Evolutionary conservation across 2,113 vertebrate species (phyloP), one percentile per base, ranked within the genome.

Genomic region (Ahaetulla prasina): DNA sequence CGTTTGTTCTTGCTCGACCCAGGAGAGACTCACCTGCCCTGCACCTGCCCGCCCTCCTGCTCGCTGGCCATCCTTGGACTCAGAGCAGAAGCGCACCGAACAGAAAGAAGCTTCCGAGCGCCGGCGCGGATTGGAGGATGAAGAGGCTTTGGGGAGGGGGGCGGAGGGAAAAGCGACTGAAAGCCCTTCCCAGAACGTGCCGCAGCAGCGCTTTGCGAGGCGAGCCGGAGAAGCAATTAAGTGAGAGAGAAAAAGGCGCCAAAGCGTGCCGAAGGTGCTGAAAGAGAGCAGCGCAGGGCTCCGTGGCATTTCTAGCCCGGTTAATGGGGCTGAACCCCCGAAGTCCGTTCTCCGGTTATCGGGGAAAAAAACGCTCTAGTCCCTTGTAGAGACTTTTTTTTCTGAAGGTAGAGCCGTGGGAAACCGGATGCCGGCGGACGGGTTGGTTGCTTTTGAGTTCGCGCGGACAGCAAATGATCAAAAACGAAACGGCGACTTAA

Each of bases 1-100:
- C 8, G 16, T 39, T 39, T 1, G 30, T n/a, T 35, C 30, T 16
- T 39, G 3, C 35, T 39, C 30, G 35, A 9, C 3, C 18, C 35
- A 9, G 8, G 35, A 10, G 35, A 12, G 39, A 16, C 95, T 93
- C 86, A 95, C 94, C 95, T 94, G 94, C 90, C 84, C 60, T 74
- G 86, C 90, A 30, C 89, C 88, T 87, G 53, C 87, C 23, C 39
- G 30, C 68, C 3, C 60, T 50, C 74, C 20, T 20, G 85, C 45
- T 87, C 47, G 90, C 80, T 25, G 74, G 57, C 94, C 94, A 94
- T 94, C 53, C 60, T 60, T 89, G 39, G 30, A 10, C 25, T 89
- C 52, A 3, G 27, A 50, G 4, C 0, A 52, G 8, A 2, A 43
- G 84, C 84, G 27, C 45, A 5, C 4, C 2, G 30, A 39, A 23